A percentile compares a stretch with the other conserved stretches of the same genome.
These are phyloP conservation scores for Andrena cerasifolii DNA, from an alignment of 1,140 invertebrate genomes.

Conservation along the genomic window DNA sequence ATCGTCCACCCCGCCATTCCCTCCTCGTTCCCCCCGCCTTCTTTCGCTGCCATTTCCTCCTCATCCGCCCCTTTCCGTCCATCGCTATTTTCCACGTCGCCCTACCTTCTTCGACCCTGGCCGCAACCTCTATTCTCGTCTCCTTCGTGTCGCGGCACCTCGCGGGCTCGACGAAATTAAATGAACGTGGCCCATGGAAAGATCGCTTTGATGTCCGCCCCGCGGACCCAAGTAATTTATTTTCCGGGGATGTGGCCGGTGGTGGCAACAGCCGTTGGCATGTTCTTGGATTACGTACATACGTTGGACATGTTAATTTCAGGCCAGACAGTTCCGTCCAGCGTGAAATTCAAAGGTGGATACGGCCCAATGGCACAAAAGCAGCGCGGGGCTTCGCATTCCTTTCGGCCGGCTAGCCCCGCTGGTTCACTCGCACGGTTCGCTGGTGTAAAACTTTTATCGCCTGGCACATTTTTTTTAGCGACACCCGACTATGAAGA, in stretches of 20 bases:
- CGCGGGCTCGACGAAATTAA: conserved; percentile 55
- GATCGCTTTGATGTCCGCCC: conserved; percentile 56
- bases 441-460: background rate
- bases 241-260: conserved; percentile 18
- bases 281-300: conserved; percentile 61
- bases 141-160: conserved; percentile 1
- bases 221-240: conserved; percentile 59
- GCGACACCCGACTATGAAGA: no score
- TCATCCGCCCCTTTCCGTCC: background rate
- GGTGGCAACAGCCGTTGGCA: conserved; percentile 38
- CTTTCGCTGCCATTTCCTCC: conserved; percentile 7
- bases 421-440: no score
- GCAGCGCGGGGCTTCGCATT: background rate
- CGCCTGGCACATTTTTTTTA: background rate
- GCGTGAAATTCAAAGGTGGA: background rate
- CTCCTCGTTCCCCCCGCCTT: background rate
- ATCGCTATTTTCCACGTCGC: conserved; percentile 16
- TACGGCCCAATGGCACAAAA: background rate
- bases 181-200: conserved; percentile 41
- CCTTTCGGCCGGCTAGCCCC: background rate
- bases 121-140: no score
- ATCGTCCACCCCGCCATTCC: no score
- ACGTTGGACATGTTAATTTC: conserved; percentile 60
- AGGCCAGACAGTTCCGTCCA: conserved; percentile 13
- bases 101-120: no score